Conservation (phyloP, 37 sponge, comb jelly and placozoan species). For the Geodia barretti region DNA sequence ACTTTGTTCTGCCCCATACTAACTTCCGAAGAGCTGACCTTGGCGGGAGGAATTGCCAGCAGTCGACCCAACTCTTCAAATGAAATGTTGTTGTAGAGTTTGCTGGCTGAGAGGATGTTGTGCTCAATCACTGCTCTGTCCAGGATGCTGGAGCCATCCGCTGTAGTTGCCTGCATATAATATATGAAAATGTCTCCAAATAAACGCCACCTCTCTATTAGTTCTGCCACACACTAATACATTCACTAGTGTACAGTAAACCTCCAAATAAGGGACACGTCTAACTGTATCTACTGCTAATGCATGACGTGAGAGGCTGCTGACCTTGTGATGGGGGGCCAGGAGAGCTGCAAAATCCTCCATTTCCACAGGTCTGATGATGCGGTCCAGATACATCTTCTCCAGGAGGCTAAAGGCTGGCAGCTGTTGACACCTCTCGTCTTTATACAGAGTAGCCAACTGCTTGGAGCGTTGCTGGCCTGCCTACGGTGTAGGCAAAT, state of each 20-base stretch:
- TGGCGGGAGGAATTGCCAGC: slow-evolving; percentile 78
- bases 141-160: slow-evolving; percentile 86
- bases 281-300: too few relatives aligned
- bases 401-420: slow-evolving; percentile 85
- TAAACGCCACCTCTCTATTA: too few relatives aligned
- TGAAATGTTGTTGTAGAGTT: slow-evolving; percentile 93
- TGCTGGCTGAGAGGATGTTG: slow-evolving; percentile 95
- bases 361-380: slow-evolving; percentile 78
- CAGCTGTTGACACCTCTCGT: slow-evolving; percentile 87
- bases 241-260: too few relatives aligned
- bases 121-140: slow-evolving; percentile 96
- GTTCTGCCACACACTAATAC: too few relatives aligned
- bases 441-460: slow-evolving; percentile 89
- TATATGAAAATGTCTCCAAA: too few relatives aligned
- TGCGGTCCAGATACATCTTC: slow-evolving; percentile 90
- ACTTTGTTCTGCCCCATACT: too few relatives aligned
- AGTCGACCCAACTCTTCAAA: slow-evolving; percentile 91
- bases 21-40: slow-evolving; percentile 55
- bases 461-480: slow-evolving; percentile 90
- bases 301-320: too few relatives aligned
- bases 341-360: slow-evolving; percentile 83
- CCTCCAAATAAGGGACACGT: too few relatives aligned
- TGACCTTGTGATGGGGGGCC: slow-evolving; percentile 76
- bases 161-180: slow-evolving; percentile 60
- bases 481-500: slow-evolving; percentile 6